Evolutionary conservation across 2,797 vertebrate genomes (phyloP), one percentile per base, ranked within the genome.

Genomic region (Acrocephalus scirpaceus): DNA sequence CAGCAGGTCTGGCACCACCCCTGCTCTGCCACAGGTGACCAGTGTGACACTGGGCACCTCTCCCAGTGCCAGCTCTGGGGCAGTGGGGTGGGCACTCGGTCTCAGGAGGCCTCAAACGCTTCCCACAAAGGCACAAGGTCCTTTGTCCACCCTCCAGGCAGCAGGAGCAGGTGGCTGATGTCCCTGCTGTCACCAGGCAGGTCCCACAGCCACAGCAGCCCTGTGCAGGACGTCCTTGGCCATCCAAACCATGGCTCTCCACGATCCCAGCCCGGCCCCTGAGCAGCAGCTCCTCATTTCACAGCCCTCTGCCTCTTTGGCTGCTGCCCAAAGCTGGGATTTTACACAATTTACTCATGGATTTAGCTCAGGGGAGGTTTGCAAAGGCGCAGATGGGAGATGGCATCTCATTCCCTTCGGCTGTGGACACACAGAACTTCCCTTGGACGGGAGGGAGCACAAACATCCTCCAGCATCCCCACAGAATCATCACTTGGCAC

Each of bases 341-440:
- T 89, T 89, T 5, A 38, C 30, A 60, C 70, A 25, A 70, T 56
- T 62, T 38, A 0, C 72, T 76, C 13, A 0, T 2, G 48, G 61
- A 18, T 62, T 62, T 16, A 25, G 64, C 79, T 62, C 27, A 11
- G 23, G 72, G 69, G 72, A 76, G 60, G 19, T 61, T 83, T 88
- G n/a, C 83, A 76, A 16, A 85, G 50, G 47, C 36, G 9, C 91
- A 94, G 72, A 79, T 83, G 94, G 88, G 86, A 72, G 85, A 16
- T 44, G 62, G 82, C 64, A 51, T 30, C 79, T 86, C 60, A 2
- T 14, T 54, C 56, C 79, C 64, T 34, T 13, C 3, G 75, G 75
- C 78, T 64, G 23, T 11, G 50, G 36, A 53, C 29, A 56, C 51
- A 16, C 38, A 40, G 50, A 25, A 27, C 42, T 78, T 21, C 27